Evolutionary conservation across 37 sponge, comb jelly and placozoan species (phyloP).

Genomic region (Diacarnus erythraeanus): DNA sequence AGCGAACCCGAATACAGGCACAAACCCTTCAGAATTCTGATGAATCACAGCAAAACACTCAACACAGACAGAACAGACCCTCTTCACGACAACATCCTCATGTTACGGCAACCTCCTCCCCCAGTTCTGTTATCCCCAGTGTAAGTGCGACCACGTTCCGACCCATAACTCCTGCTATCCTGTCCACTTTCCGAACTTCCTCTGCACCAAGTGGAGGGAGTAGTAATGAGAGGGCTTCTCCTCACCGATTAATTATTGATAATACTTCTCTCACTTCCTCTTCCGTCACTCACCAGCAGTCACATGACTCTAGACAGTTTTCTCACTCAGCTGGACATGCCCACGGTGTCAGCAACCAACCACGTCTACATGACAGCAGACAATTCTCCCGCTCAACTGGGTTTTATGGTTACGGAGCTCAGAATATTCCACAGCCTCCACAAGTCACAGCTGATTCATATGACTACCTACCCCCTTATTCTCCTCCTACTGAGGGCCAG

Average conservation of each 20-base stretch:
- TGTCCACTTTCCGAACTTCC: neutral
- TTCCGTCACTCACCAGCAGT: neutral
- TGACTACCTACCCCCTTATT: slow-evolving; percentile 54
- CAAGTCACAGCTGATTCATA: slow-evolving; percentile 25
- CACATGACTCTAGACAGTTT: neutral
- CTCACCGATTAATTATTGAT: neutral
- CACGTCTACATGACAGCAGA: neutral
- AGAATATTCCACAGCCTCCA: slow-evolving; percentile 8
- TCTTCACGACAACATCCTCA: too few relatives aligned
- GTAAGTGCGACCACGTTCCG: neutral
- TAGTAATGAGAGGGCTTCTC: neutral
- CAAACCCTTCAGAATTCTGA: neutral
- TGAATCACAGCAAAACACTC: neutral
- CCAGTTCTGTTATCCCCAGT: neutral
- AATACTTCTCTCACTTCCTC: neutral
- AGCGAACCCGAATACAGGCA: too few relatives aligned
- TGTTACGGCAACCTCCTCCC: too few relatives aligned
- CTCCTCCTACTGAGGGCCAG: slow-evolving; percentile 6
- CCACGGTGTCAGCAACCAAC: neutral
- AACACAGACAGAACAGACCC: too few relatives aligned
- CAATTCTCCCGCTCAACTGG: neutral
- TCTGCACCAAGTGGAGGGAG: slow-evolving; percentile 3
- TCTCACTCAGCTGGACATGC: neutral
- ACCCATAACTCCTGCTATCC: slow-evolving; percentile 18
- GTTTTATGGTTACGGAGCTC: neutral